Base-by-base conservation (phyloP, 2,888 invertebrate genomes). In the Eurois occulta region DNA sequence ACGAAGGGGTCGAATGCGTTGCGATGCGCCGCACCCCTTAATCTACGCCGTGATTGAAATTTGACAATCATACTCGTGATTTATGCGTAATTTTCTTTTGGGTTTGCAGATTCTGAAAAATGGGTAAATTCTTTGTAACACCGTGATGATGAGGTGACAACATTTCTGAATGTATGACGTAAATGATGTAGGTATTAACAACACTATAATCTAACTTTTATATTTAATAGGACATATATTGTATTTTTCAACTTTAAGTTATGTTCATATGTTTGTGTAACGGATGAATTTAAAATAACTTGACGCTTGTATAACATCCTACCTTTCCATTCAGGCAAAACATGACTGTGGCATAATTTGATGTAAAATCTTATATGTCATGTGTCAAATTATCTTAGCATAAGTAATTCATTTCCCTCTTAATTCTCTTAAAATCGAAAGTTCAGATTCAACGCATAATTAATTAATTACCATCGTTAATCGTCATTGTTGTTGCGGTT, bases 1-100 rank as follows among this genome's bases (percentile, higher is more conserved):
- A 67, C 21, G 24, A 55, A 67, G 41, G 80, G 81, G 72, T 43
- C 69, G 69, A 70, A 70, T 75, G 69, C 69, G 52, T 70, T 62
- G 65, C 79, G 38, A 69, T 81, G 80, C 52, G 48, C 60, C 66
- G 55, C 79, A 75, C 66, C 81, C 80, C 58, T 48, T 79, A 79
- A 70, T 69, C 65, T 75, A 62, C 35, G 21, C n/a, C 41, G 28
- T 67, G 67, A 48, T 82, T 80, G 66, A 72, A 73, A 73, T 77
- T 73, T 73, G n/a, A 48, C 52, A 71, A 74, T 60, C 69, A 60
- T 58, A 64, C 21, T 35, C 16, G 55, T n/a, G 24, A 35, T 64
- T 52, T 55, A 21, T 38, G 43, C 8, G 38, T 72, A n/a, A 55
- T 70, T 77, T 62, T 78, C 6, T 38, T 48, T 46, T 24, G 28